Conservation (phyloP, 1,140 invertebrate genomes). For the Planococcus citri region DNA sequence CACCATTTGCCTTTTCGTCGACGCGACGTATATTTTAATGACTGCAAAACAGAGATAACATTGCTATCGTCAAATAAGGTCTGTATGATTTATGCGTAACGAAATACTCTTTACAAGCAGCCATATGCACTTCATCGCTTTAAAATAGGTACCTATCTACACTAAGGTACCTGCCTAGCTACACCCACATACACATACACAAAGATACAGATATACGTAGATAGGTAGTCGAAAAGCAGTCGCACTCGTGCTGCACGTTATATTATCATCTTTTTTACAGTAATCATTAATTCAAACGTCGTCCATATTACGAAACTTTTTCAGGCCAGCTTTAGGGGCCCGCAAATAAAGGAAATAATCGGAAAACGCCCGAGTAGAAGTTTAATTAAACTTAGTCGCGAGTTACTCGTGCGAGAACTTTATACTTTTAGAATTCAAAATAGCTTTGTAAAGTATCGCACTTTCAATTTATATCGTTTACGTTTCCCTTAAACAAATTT, state of each 20-base stretch:
- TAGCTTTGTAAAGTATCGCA: neutral
- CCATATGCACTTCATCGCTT: no score
- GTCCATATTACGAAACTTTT: constrained; percentile 3
- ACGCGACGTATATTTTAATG: no score
- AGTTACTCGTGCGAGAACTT: neutral
- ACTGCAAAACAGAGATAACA: no score
- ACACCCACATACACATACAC: no score
- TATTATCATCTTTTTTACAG: neutral
- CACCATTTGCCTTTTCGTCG: no score
- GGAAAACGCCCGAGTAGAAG: neutral
- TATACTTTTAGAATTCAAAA: neutral
- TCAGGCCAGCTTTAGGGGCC: neutral
- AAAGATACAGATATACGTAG: no score
- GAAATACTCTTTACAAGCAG: no score
- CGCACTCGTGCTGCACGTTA: neutral
- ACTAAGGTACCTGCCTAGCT: no score
- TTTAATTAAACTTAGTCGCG: constrained; percentile 1
- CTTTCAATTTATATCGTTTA: constrained; percentile 1
- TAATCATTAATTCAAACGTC: constrained; percentile 4
- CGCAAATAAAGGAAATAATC: neutral
- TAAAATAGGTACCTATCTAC: no score
- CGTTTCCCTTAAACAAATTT: neutral
- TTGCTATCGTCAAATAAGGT: no score
- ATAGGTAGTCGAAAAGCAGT: no score
- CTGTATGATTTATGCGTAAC: no score